Percentiles rank a stretch among this genome's conserved stretches.
Conservation (phyloP, 2,888 invertebrate species). For the Crematogaster levior region DNA sequence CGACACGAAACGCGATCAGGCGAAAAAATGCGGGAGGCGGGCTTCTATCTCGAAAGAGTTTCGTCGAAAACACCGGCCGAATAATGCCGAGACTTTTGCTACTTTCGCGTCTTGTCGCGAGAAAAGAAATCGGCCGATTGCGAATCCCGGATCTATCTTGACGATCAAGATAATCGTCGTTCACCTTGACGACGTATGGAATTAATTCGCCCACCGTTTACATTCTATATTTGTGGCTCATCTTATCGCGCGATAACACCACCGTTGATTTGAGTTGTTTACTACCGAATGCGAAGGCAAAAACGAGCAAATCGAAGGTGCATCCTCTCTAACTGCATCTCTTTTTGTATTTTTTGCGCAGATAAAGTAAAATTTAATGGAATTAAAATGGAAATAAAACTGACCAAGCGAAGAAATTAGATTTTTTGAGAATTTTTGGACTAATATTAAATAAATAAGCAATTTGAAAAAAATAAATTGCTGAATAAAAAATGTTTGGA, state of each 20-base stretch:
- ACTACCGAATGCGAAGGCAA: neutral
- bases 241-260: slow-evolving; percentile 7
- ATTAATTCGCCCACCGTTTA: neutral
- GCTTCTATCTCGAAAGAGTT: neutral
- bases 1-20: neutral
- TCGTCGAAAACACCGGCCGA: neutral
- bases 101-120: neutral
- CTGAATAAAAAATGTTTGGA: no score
- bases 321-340: neutral
- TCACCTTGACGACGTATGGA: neutral
- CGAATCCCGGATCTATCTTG: neutral
- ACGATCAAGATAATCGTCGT: neutral
- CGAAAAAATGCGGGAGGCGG: neutral
- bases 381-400: neutral
- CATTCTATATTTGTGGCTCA: neutral
- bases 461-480: no score
- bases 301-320: neutral
- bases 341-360: neutral
- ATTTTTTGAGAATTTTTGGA: no score
- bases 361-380: neutral
- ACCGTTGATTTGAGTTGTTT: neutral
- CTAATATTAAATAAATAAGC: no score
- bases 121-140: neutral
- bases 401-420: neutral
- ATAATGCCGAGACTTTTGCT: neutral